Conservation (phyloP, 2,797 vertebrate genomes). For the Poecilia gillii region DNA sequence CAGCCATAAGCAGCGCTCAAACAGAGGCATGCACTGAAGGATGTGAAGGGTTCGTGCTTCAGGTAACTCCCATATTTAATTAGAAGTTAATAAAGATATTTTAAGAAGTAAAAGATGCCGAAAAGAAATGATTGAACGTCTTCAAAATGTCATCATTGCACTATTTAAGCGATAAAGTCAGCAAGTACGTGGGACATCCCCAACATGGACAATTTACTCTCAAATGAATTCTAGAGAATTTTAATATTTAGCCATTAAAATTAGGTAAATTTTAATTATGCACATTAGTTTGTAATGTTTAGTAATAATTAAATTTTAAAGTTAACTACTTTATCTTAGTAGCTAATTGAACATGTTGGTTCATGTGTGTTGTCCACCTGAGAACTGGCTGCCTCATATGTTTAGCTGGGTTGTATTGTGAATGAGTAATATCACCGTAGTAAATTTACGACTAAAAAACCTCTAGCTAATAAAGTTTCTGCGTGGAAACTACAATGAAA, state of each 20-base stretch:
- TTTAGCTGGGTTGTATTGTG: not conserved
- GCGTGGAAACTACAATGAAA: not conserved
- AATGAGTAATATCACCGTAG: not conserved
- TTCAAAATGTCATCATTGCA: not conserved
- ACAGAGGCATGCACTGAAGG: not conserved
- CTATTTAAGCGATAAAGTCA: too few relatives aligned
- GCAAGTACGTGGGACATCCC: not conserved
- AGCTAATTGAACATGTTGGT: not conserved
- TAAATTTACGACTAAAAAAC: not conserved
- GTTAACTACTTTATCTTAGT: not conserved
- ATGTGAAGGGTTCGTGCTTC: not conserved
- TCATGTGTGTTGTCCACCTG: not conserved
- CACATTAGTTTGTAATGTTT: not conserved
- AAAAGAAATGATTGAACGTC: not conserved
- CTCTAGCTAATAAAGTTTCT: not conserved
- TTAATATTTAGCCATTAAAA: not conserved
- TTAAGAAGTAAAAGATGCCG: not conserved
- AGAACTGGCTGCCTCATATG: not conserved
- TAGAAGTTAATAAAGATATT: not conserved
- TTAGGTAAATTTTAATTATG: not conserved
- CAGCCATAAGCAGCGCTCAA: constrained; percentile 65
- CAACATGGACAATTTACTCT: not conserved
- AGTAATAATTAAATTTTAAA: not conserved
- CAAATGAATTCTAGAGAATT: too few relatives aligned
- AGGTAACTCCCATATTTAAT: not conserved